A percentile compares a stretch with the other conserved stretches of the same genome.
Conservation (phyloP, 2,888 invertebrate genomes). For the Melipona beecheii region DNA sequence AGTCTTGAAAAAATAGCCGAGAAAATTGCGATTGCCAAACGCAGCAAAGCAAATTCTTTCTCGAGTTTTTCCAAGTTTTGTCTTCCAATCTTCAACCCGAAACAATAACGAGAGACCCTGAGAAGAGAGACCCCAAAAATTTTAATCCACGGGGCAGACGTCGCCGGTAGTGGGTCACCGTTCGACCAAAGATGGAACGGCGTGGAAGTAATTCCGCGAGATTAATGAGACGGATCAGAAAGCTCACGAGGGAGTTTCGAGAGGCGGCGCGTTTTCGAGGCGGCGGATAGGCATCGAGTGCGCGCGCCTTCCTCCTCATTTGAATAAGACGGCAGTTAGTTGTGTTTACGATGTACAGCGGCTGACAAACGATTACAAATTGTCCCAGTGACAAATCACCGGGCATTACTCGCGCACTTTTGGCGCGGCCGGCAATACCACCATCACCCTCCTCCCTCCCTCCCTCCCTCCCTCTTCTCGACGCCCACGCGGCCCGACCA, state of each 20-base stretch:
- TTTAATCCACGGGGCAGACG: too few relatives aligned
- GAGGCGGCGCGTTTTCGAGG: background rate
- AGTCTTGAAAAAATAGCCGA: too few relatives aligned
- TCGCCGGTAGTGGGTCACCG: background rate
- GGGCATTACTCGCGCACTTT: constrained; percentile 69
- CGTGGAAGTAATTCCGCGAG: constrained; percentile 53
- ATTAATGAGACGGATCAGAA: constrained; percentile 67
- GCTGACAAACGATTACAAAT: constrained; percentile 83
- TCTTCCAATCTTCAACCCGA: too few relatives aligned
- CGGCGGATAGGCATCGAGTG: constrained; percentile 44
- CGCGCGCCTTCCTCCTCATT: constrained; percentile 73
- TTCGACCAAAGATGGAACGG: background rate
- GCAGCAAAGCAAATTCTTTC: too few relatives aligned
- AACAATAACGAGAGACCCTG: too few relatives aligned
- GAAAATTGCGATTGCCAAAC: too few relatives aligned
- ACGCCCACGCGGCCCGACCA: constrained; percentile 41
- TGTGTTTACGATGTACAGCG: constrained; percentile 80
- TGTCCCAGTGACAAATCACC: constrained; percentile 72
- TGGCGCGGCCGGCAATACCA: constrained; percentile 51
- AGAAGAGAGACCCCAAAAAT: too few relatives aligned
- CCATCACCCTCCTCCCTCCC: background rate
- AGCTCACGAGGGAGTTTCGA: constrained; percentile 39
- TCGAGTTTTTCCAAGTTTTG: too few relatives aligned
- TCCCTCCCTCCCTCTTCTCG: background rate
- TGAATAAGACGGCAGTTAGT: constrained; percentile 83